Conservation (phyloP, 64 coral and sea anemone genomes). For the Pocillopora damicornis region DNA sequence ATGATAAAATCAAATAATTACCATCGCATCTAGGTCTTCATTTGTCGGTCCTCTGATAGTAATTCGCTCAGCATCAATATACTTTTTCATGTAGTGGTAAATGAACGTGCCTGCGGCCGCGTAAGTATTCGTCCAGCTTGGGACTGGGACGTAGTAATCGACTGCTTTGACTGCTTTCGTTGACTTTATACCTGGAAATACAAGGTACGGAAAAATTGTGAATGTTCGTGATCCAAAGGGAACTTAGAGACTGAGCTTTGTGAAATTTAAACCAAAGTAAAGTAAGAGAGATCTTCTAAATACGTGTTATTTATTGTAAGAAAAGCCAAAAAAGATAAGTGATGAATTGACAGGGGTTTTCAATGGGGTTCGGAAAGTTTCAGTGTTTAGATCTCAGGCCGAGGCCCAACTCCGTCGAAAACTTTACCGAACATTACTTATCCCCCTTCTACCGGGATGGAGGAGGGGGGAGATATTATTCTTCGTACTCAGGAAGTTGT, state of each 20-base stretch:
- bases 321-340: no score
- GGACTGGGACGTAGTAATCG: slow-evolving; percentile 23
- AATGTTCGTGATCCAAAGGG: no score
- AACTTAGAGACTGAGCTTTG: no score
- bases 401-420: no score
- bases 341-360: no score
- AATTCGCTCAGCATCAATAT: slow-evolving; percentile 19
- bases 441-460: slow-evolving; percentile 4
- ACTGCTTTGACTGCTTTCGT: background rate
- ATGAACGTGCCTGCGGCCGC: slow-evolving; percentile 45
- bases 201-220: background rate
- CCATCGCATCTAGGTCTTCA: slow-evolving; percentile 42
- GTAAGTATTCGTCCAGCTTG: slow-evolving; percentile 6
- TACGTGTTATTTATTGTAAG: no score
- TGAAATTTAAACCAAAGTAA: no score
- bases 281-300: no score
- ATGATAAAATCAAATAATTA: background rate
- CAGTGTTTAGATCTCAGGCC: no score
- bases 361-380: no score
- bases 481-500: slow-evolving; percentile 46
- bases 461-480: background rate
- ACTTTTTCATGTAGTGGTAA: slow-evolving; percentile 12
- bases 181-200: slow-evolving; percentile 20
- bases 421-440: no score
- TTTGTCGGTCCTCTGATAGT: slow-evolving; percentile 44